A percentile compares a stretch with the other conserved stretches of the same genome.
These are phyloP conservation scores for Drymodes brunneopygia DNA, from an alignment of 2,113 vertebrate species.

Conservation along the genomic window DNA sequence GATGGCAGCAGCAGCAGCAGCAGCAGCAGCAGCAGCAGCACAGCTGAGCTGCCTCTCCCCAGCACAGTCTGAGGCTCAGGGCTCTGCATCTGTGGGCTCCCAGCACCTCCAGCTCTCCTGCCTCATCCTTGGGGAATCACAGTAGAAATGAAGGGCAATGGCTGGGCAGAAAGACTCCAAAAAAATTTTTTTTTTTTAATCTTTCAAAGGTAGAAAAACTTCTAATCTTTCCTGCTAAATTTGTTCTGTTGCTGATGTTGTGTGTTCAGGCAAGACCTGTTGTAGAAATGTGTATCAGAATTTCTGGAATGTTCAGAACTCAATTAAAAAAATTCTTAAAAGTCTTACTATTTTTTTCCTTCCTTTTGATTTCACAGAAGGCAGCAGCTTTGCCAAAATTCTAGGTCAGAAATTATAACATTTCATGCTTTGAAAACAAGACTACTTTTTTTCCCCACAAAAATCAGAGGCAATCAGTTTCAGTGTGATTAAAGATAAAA, in stretches of 20 bases:
- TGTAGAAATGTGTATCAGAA: not conserved
- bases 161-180: not conserved
- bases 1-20: not conserved
- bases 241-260: not conserved
- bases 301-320: not conserved
- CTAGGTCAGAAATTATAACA: not conserved
- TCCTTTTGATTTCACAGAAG: not conserved
- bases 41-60: not conserved
- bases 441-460: not conserved
- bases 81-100: not conserved
- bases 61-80: not conserved
- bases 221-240: not conserved
- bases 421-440: slow-evolving; percentile 12
- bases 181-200: too few relatives aligned
- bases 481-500: slow-evolving; percentile 10
- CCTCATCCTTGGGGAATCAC: not conserved
- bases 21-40: not conserved
- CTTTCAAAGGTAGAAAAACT: not conserved
- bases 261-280: not conserved
- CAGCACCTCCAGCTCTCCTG: not conserved
- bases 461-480: not conserved
- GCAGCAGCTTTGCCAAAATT: not conserved
- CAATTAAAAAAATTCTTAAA: not conserved
- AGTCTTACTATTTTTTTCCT: not conserved
- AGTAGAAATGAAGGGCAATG: not conserved